Evolutionary conservation across 2,888 invertebrate species (phyloP).

Genomic region (Drosophila imparisetae): DNA sequence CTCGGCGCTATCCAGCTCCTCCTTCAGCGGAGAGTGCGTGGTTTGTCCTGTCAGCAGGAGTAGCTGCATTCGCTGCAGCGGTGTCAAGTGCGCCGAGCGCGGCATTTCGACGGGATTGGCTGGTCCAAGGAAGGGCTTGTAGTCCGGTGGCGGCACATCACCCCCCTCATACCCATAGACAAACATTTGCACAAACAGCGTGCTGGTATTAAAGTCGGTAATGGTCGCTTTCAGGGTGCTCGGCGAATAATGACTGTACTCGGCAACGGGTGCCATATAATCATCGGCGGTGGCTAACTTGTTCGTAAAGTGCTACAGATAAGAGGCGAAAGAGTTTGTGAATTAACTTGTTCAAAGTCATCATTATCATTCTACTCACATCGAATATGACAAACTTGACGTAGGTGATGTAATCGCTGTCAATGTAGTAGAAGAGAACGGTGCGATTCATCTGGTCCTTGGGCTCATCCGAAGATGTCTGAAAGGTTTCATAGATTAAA

Average conservation of each 20-base stretch:
- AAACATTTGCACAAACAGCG: slow-evolving; percentile 79
- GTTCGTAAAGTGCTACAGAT: slow-evolving; percentile 60
- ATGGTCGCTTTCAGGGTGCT: slow-evolving; percentile 79
- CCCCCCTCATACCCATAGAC: slow-evolving; percentile 78
- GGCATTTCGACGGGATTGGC: slow-evolving; percentile 20
- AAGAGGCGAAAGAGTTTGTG: background rate
- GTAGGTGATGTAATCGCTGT: slow-evolving; percentile 77
- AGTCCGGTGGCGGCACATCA: slow-evolving; percentile 57
- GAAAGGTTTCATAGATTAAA: slow-evolving; percentile 73
- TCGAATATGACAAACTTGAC: slow-evolving; percentile 75
- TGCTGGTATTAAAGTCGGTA: slow-evolving; percentile 68
- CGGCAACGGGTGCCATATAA: slow-evolving; percentile 67
- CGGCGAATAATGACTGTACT: slow-evolving; percentile 77
- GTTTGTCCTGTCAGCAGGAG: slow-evolving; percentile 49
- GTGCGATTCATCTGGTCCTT: slow-evolving; percentile 61
- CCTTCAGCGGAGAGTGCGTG: slow-evolving; percentile 9
- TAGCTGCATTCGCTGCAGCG: slow-evolving; percentile 60
- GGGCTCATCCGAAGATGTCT: slow-evolving; percentile 62
- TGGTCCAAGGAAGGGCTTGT: slow-evolving; percentile 59
- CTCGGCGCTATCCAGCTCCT: background rate
- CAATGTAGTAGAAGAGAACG: slow-evolving; percentile 80
- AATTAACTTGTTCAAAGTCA: background rate
- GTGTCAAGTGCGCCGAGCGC: slow-evolving; percentile 27
- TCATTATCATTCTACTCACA: slow-evolving; percentile 65
- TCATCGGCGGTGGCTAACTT: slow-evolving; percentile 31